A percentile compares a stretch with the other conserved stretches of the same genome.
Evolutionary conservation across 2,888 invertebrate species (phyloP).

Genomic region (Perizoma affinitatum): DNA sequence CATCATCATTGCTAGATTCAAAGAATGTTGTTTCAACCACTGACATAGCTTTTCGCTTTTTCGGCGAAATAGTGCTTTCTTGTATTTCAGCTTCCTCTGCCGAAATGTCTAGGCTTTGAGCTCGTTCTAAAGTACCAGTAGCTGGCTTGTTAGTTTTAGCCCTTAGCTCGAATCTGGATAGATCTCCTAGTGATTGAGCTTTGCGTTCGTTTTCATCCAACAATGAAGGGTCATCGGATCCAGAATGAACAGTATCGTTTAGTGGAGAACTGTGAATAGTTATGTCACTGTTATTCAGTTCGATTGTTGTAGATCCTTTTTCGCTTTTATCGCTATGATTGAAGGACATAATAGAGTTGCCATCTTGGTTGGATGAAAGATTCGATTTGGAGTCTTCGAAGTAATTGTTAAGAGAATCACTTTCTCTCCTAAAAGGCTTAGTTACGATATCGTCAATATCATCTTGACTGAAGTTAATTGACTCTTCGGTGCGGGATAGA

Average conservation of each 20-base stretch:
- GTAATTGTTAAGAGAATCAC: constrained; percentile 76
- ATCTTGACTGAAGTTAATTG: constrained; percentile 76
- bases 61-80: constrained; percentile 77
- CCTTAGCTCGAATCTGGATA: constrained; percentile 86
- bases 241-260: constrained; percentile 74
- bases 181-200: constrained; percentile 91
- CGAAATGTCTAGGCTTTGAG: constrained; percentile 91
- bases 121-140: constrained; percentile 88
- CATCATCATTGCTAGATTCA: constrained; percentile 70
- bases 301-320: constrained; percentile 86
- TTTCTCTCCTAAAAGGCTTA: constrained; percentile 78
- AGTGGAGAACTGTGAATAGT: constrained; percentile 88
- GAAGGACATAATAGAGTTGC: constrained; percentile 72
- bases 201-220: constrained; percentile 87
- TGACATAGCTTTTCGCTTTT: constrained; percentile 87
- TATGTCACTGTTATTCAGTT: constrained; percentile 89
- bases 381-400: constrained; percentile 78
- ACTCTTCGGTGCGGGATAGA: constrained; percentile 64
- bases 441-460: constrained; percentile 82
- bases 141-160: constrained; percentile 73
- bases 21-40: constrained; percentile 77
- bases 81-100: constrained; percentile 76
- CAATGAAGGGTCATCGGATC: constrained; percentile 74
- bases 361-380: constrained; percentile 75
- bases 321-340: constrained; percentile 80